phyloP scores from a whole-genome alignment of 23 tunicate species.

The Halocynthia roretzi region DNA sequence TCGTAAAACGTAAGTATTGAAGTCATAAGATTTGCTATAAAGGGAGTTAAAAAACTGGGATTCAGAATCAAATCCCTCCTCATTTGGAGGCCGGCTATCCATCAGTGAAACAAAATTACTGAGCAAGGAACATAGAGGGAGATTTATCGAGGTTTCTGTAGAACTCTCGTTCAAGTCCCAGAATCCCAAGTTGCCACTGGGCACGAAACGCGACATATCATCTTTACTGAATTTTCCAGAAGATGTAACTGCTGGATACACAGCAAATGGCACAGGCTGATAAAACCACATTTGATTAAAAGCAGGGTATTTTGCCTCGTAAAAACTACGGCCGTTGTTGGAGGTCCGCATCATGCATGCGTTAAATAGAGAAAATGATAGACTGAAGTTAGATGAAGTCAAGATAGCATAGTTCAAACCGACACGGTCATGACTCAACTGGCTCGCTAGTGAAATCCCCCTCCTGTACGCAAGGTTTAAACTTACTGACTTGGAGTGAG shows the following conservation, averaged over 20 bases:
- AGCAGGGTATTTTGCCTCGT: background rate
- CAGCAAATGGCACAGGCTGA: constrained; percentile 19
- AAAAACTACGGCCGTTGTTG: background rate
- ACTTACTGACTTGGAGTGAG: background rate
- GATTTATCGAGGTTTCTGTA: too few species aligned
- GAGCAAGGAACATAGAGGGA: too few species aligned
- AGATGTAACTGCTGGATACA: background rate
- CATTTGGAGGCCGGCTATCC: too few species aligned
- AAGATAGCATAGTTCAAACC: background rate
- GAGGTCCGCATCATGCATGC: constrained; percentile 5
- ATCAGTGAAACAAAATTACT: too few species aligned
- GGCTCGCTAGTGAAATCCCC: background rate
- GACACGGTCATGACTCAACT: background rate
- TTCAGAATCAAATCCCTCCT: too few species aligned
- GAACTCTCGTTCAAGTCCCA: too few species aligned
- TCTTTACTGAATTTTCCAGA: too few species aligned
- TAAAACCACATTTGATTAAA: background rate
- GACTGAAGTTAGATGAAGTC: constrained; percentile 17
- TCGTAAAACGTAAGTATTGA: too few species aligned
- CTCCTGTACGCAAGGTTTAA: constrained; percentile 5
- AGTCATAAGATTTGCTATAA: too few species aligned
- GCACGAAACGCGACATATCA: too few species aligned
- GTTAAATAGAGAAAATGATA: constrained; percentile 1
- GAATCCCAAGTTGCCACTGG: too few species aligned
- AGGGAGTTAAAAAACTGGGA: too few species aligned